Percentiles rank a stretch among this genome's conserved stretches.
Conservation (phyloP, 2,797 vertebrate genomes). For the Argya squamiceps region DNA sequence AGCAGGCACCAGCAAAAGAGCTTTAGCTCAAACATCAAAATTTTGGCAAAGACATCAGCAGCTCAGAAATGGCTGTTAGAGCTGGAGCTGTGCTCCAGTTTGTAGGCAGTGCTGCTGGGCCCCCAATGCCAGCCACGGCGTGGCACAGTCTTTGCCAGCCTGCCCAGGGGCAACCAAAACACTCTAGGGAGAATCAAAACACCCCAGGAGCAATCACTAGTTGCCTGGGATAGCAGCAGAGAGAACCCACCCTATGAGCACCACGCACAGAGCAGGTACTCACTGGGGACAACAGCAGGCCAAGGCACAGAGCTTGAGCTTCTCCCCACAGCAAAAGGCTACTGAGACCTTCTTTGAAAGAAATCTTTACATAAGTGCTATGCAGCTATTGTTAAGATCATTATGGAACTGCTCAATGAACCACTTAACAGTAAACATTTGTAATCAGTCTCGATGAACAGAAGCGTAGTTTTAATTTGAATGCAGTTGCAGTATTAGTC, state of each 20-base stretch:
- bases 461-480: neutral
- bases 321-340: neutral
- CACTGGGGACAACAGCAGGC: neutral
- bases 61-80: neutral
- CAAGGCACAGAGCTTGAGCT: neutral
- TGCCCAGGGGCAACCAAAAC: neutral
- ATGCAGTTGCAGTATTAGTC: neutral
- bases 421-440: neutral
- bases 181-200: neutral
- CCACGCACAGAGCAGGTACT: neutral
- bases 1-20: neutral
- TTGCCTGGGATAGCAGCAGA: neutral
- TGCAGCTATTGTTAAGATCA: neutral
- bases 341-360: neutral
- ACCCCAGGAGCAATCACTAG: neutral
- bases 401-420: neutral
- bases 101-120: neutral
- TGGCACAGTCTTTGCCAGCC: no score
- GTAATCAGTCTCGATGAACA: neutral
- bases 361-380: neutral
- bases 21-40: neutral
- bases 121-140: neutral
- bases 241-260: neutral
- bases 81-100: neutral
- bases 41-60: neutral